Evolutionary conservation across 1,140 invertebrate species (phyloP).

Genomic region (Drosophila nigrodunni): DNA sequence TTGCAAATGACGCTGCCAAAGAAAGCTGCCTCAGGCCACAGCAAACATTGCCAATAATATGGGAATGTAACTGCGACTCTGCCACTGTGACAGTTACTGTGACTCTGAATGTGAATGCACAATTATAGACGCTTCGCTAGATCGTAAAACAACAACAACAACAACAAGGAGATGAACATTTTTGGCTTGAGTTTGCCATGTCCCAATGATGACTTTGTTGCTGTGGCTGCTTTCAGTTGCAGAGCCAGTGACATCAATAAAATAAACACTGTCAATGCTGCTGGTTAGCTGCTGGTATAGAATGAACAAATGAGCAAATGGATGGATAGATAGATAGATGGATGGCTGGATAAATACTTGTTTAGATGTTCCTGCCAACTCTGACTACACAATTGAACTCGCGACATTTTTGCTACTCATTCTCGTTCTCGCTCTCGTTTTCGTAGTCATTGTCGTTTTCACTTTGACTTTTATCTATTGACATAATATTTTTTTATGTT

Average conservation of each 20-base stretch:
- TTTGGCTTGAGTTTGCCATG: slow-evolving; percentile 30
- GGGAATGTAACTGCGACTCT: slow-evolving; percentile 34
- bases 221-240: slow-evolving; percentile 50
- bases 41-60: slow-evolving; percentile 50
- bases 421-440: slow-evolving; percentile 52
- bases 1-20: slow-evolving; percentile 70
- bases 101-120: slow-evolving; percentile 64
- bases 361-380: slow-evolving; percentile 21
- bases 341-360: slow-evolving; percentile 26
- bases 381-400: slow-evolving; percentile 68
- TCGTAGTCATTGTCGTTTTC: slow-evolving; percentile 55
- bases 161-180: slow-evolving; percentile 10
- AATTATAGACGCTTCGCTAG: slow-evolving; percentile 78
- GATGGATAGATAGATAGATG: slow-evolving; percentile 13
- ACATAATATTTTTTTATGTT: slow-evolving; percentile 79
- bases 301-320: slow-evolving; percentile 7
- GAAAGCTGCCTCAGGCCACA: slow-evolving; percentile 43
- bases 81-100: background rate
- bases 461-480: slow-evolving; percentile 80
- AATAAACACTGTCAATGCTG: slow-evolving; percentile 74
- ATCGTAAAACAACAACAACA: slow-evolving; percentile 68
- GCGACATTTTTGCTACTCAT: slow-evolving; percentile 58
- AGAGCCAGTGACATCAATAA: slow-evolving; percentile 73
- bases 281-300: slow-evolving; percentile 17
- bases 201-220: slow-evolving; percentile 66